Evolutionary conservation across 1,140 invertebrate genomes (phyloP).

Genomic region (Eurosta solidaginis): DNA sequence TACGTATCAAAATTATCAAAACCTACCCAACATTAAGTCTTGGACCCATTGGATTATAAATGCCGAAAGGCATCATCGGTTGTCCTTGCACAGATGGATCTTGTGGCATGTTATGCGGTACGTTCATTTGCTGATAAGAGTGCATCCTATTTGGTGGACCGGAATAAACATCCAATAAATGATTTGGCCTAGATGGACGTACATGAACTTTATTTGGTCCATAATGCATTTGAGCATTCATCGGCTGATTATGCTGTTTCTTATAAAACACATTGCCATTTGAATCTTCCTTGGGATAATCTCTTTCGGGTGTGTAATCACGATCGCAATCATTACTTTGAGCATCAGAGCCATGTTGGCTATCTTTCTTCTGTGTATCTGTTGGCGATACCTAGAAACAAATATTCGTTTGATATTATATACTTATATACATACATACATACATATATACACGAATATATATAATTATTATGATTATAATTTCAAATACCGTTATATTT

Average conservation of each 20-base stretch:
- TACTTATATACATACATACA: too few species aligned
- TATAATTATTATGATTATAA: too few species aligned
- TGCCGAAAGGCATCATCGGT: slow-evolving; percentile 2
- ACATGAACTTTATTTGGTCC: slow-evolving; percentile 1
- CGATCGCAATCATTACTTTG: slow-evolving; percentile 2
- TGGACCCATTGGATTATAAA: slow-evolving; percentile 20
- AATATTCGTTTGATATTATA: background rate
- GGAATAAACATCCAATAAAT: slow-evolving; percentile 8
- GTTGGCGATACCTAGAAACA: background rate
- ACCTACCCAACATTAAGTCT: background rate
- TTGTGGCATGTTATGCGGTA: background rate
- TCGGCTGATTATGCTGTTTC: background rate
- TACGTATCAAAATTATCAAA: background rate
- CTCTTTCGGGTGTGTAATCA: background rate
- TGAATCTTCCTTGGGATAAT: background rate
- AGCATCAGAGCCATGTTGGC: background rate
- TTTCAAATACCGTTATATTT: too few species aligned
- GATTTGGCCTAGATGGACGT: background rate
- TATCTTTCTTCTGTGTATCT: slow-evolving; percentile 7
- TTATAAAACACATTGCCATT: slow-evolving; percentile 20
- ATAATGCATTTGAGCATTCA: background rate
- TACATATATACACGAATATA: too few species aligned
- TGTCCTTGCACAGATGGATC: slow-evolving; percentile 9
- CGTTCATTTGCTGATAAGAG: slow-evolving; percentile 17
- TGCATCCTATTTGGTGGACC: background rate